Percentiles rank a stretch among this genome's conserved stretches.
phyloP scores from a whole-genome alignment of 1,140 invertebrate genomes.

The Euwallacea fornicatus region DNA sequence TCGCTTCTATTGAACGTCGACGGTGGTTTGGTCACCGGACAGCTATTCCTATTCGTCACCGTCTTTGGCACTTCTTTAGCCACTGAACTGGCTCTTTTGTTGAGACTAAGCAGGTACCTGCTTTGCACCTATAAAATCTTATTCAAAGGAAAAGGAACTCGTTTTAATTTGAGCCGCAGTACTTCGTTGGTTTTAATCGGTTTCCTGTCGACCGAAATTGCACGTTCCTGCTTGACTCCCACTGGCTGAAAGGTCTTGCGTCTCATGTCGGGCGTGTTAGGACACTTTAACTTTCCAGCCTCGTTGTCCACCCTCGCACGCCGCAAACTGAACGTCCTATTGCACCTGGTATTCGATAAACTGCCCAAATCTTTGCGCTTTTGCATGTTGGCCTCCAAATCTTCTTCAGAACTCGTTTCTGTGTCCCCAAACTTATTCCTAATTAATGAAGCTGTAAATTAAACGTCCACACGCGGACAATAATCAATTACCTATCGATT shows the following conservation, averaged over 20 bases:
- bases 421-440: slow-evolving; percentile 51
- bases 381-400: slow-evolving; percentile 47
- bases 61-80: slow-evolving; percentile 39
- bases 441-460: not conserved
- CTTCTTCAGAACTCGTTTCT: slow-evolving; percentile 52
- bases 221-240: slow-evolving; percentile 43
- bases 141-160: not conserved
- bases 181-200: slow-evolving; percentile 47
- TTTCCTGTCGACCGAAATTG: slow-evolving; percentile 51
- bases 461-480: not conserved
- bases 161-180: not conserved
- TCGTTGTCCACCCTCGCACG: slow-evolving; percentile 50
- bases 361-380: slow-evolving; percentile 48
- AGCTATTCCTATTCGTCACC: slow-evolving; percentile 40
- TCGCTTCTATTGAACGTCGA: slow-evolving; percentile 61
- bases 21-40: slow-evolving; percentile 45
- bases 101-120: slow-evolving; percentile 49
- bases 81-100: slow-evolving; percentile 40
- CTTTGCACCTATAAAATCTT: slow-evolving; percentile 45
- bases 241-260: slow-evolving; percentile 49
- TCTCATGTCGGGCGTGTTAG: slow-evolving; percentile 59
- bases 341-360: slow-evolving; percentile 59
- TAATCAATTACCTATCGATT: slow-evolving; percentile 42
- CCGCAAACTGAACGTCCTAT: slow-evolving; percentile 56
- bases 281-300: slow-evolving; percentile 51